These are phyloP conservation scores for Manis crassicaudata DNA, from an alignment of 2,797 vertebrate genomes.

Conservation along the genomic window DNA sequence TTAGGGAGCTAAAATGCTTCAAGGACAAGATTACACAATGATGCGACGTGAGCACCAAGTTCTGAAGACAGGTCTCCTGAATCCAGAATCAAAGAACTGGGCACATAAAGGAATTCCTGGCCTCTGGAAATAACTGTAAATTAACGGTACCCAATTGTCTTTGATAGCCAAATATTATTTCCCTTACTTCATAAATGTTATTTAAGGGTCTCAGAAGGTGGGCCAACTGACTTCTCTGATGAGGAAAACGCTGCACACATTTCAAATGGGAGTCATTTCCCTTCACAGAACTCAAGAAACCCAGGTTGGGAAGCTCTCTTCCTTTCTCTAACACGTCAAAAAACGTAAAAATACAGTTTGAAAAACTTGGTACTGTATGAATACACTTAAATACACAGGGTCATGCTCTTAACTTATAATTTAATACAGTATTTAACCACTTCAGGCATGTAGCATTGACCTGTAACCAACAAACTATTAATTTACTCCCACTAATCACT, in stretches of 20 bases:
- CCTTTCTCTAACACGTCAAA: constrained; percentile 28
- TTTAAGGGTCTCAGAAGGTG: not conserved
- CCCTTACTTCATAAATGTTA: constrained; percentile 21
- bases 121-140: not conserved
- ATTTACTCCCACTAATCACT: constrained; percentile 74
- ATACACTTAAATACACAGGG: constrained; percentile 55
- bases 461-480: constrained; percentile 70
- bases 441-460: constrained; percentile 61
- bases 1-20: not conserved
- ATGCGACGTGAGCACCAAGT: not conserved
- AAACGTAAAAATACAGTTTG: constrained; percentile 51
- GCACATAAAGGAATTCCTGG: not conserved
- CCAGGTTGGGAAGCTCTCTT: not conserved
- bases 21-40: not conserved
- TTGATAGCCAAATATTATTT: not conserved
- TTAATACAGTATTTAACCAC: constrained; percentile 68
- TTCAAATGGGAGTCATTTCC: constrained; percentile 22
- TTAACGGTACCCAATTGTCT: not conserved
- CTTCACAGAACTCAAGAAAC: constrained; percentile 8
- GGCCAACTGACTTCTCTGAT: not conserved
- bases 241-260: not conserved
- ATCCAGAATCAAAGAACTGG: not conserved
- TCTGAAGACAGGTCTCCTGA: constrained; percentile 24
- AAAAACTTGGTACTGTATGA: constrained; percentile 63
- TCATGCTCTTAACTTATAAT: constrained; percentile 53